Conservation (phyloP, 2,113 vertebrate genomes). For the Ranitomeya imitator region DNA sequence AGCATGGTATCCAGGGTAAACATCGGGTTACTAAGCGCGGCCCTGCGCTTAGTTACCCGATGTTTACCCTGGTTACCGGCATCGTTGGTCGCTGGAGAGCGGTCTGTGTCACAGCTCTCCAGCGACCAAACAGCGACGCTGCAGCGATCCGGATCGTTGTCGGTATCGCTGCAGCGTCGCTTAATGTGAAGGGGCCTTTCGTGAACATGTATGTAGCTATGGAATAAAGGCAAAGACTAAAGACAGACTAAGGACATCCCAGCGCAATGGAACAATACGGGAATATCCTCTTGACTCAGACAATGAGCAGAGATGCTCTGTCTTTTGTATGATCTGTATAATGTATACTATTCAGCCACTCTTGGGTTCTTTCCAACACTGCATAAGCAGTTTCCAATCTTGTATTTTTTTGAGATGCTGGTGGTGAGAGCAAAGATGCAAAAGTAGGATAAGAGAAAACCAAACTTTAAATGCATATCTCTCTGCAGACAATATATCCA, state of each 20-base stretch:
- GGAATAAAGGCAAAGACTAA: neutral
- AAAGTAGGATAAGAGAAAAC: neutral
- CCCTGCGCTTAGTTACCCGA: too few species aligned
- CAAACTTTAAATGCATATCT: neutral
- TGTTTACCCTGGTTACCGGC: too few species aligned
- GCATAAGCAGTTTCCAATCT: neutral
- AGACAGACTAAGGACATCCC: constrained; percentile 15
- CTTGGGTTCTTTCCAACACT: constrained; percentile 12
- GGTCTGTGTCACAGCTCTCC: too few species aligned
- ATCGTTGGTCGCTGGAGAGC: too few species aligned
- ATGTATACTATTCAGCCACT: constrained; percentile 6
- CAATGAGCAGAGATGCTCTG: constrained; percentile 35
- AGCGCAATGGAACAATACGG: neutral
- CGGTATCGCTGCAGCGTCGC: too few species aligned
- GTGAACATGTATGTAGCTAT: neutral
- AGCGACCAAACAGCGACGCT: too few species aligned
- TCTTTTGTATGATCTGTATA: constrained; percentile 36
- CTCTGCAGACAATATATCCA: neutral
- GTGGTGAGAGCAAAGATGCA: neutral
- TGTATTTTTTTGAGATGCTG: neutral
- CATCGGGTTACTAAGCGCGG: too few species aligned
- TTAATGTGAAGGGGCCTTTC: too few species aligned
- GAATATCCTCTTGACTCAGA: constrained; percentile 40
- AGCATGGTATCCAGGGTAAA: too few species aligned
- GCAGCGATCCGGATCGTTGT: too few species aligned